Evolutionary conservation across 2,113 vertebrate species (phyloP).

Genomic region (Coryphaenoides rupestris): DNA sequence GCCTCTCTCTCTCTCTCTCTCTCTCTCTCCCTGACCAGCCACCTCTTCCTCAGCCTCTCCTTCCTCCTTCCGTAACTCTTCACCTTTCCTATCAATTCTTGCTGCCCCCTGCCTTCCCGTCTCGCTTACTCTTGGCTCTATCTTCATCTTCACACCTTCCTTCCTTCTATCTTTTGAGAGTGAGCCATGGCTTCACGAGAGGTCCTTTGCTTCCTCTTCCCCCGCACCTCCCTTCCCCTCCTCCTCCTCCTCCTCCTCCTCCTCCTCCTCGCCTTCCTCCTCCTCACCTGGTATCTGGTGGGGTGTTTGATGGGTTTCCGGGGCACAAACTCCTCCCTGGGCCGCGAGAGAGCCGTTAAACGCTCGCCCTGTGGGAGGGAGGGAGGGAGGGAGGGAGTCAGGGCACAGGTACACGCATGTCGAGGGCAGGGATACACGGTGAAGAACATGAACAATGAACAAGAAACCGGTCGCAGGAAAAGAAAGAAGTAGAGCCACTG

Average conservation of each 20-base stretch:
- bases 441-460: too few relatives aligned
- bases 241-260: not conserved
- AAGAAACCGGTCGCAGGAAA: too few relatives aligned
- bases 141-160: not conserved
- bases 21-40: not conserved
- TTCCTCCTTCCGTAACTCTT: not conserved
- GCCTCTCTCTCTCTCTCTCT: not conserved
- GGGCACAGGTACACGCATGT: not conserved
- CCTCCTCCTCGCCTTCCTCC: not conserved
- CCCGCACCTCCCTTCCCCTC: not conserved
- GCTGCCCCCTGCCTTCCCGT: too few relatives aligned
- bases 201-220: not conserved
- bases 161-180: not conserved
- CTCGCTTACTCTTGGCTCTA: not conserved
- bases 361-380: constrained; percentile 76
- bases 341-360: constrained; percentile 77
- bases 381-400: constrained; percentile 24
- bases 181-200: not conserved
- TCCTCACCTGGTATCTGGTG: constrained; percentile 89
- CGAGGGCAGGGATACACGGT: too few relatives aligned
- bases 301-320: constrained; percentile 87
- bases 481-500: too few relatives aligned
- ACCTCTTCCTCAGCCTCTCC: not conserved
- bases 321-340: constrained; percentile 78
- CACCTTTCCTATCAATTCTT: not conserved